Conservation (phyloP, 2,888 invertebrate genomes). For the Drosophila nigritarsus region DNA sequence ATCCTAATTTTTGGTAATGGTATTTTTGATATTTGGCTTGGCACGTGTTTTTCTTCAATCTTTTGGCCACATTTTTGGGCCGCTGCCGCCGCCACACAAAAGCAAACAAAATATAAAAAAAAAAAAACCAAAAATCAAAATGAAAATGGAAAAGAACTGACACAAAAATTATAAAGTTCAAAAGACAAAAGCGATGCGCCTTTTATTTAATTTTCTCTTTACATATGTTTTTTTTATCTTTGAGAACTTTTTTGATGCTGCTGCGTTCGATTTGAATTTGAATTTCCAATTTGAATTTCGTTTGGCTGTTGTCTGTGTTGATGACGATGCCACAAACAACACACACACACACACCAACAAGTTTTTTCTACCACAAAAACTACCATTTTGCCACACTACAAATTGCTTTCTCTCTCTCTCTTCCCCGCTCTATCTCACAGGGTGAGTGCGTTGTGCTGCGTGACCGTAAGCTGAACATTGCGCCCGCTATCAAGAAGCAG, state of each 20-base stretch:
- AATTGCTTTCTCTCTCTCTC: slow-evolving; percentile 31
- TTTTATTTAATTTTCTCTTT: slow-evolving; percentile 48
- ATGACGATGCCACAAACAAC: slow-evolving; percentile 54
- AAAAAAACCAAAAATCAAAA: slow-evolving; percentile 19
- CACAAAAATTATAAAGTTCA: slow-evolving; percentile 27
- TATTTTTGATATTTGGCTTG: slow-evolving; percentile 73
- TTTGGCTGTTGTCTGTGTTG: slow-evolving; percentile 77
- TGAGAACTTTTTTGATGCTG: slow-evolving; percentile 73
- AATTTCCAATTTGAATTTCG: slow-evolving; percentile 70
- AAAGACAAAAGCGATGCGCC: slow-evolving; percentile 62
- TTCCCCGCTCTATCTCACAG: slow-evolving; percentile 79
- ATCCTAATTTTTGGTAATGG: slow-evolving; percentile 73
- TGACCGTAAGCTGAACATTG: slow-evolving; percentile 93
- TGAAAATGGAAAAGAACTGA: slow-evolving; percentile 17
- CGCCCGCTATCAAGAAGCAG: slow-evolving; percentile 94
- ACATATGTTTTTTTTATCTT: slow-evolving; percentile 36
- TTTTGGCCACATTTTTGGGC: slow-evolving; percentile 56
- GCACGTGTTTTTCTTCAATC: slow-evolving; percentile 73
- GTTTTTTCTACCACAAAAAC: slow-evolving; percentile 32
- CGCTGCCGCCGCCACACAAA: slow-evolving; percentile 59
- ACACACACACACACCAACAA: slow-evolving; percentile 32
- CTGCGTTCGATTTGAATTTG: slow-evolving; percentile 75
- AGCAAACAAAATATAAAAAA: slow-evolving; percentile 21
- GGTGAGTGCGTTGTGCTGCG: slow-evolving; percentile 91
- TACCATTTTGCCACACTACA: slow-evolving; percentile 29